Conservation (phyloP, 2,888 invertebrate genomes). For the Rutpela maculata region DNA sequence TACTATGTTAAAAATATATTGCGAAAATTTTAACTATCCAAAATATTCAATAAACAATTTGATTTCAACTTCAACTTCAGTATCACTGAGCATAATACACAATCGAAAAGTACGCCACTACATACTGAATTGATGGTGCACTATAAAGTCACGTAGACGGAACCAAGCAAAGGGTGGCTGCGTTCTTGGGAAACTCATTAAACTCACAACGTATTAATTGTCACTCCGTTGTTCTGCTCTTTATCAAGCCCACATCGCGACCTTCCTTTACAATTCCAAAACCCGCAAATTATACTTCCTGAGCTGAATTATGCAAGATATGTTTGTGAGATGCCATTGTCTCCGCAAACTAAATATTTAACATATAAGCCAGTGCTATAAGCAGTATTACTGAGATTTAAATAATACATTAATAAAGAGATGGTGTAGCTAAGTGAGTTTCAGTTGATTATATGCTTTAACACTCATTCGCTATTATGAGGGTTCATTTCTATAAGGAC, state of each 20-base stretch:
- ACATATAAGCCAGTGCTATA: conserved; percentile 22
- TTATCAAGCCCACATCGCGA: conserved; percentile 40
- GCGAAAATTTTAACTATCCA: too few relatives aligned
- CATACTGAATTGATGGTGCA: conserved; percentile 18
- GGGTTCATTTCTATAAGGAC: not conserved
- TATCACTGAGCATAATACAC: not conserved
- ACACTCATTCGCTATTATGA: not conserved
- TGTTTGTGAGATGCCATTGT: conserved; percentile 32
- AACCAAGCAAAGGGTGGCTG: conserved; percentile 23
- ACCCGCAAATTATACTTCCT: conserved; percentile 37
- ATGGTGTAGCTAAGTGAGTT: conserved; percentile 4
- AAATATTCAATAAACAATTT: too few relatives aligned
- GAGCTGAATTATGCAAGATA: conserved; percentile 29
- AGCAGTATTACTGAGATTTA: conserved; percentile 22
- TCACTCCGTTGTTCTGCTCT: conserved; percentile 42
- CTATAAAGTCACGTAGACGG: conserved; percentile 32
- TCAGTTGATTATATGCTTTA: conserved; percentile 1
- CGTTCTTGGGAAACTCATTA: conserved; percentile 40
- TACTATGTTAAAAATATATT: too few relatives aligned
- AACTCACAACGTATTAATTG: conserved; percentile 40
- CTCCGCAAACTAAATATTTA: conserved; percentile 18
- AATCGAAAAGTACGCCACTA: not conserved
- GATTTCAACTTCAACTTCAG: too few relatives aligned
- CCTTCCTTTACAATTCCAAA: conserved; percentile 38
- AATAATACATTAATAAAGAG: conserved; percentile 22